Evolutionary conservation across 2,888 invertebrate species (phyloP).

Genomic region (Pollenia labialis): DNA sequence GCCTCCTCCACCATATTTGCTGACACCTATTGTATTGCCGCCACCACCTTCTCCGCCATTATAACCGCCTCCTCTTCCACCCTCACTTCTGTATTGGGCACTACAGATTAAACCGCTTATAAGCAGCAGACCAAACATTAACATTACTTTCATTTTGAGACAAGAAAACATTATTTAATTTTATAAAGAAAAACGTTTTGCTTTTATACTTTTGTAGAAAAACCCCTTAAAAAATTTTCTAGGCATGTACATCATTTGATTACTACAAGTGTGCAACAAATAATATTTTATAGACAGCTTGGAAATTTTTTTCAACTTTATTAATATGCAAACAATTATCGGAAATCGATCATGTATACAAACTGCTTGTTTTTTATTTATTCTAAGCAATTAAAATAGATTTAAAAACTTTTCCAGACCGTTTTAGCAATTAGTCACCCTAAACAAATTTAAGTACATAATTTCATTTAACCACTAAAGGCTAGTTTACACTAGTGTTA

Average conservation of each 20-base stretch:
- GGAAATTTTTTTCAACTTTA: neutral
- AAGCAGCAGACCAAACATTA: conserved; percentile 39
- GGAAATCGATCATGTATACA: conserved; percentile 14
- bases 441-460: no score
- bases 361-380: neutral
- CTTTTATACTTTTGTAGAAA: conserved; percentile 37
- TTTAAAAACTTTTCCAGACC: no score
- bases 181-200: neutral
- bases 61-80: conserved; percentile 35
- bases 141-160: conserved; percentile 31
- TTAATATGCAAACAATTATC: conserved; percentile 43
- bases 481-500: no score
- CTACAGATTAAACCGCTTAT: conserved; percentile 40
- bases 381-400: neutral
- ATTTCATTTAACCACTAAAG: no score
- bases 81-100: conserved; percentile 38
- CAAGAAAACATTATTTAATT: neutral
- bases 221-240: neutral
- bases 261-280: conserved; percentile 4
- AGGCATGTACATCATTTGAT: neutral
- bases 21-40: conserved; percentile 45
- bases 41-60: conserved; percentile 47
- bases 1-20: conserved; percentile 38
- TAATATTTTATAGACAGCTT: neutral
- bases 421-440: no score